A percentile compares a stretch with the other conserved stretches of the same genome.
Conservation (phyloP, 1,140 invertebrate species). For the Macrosteles quadrilineatus region DNA sequence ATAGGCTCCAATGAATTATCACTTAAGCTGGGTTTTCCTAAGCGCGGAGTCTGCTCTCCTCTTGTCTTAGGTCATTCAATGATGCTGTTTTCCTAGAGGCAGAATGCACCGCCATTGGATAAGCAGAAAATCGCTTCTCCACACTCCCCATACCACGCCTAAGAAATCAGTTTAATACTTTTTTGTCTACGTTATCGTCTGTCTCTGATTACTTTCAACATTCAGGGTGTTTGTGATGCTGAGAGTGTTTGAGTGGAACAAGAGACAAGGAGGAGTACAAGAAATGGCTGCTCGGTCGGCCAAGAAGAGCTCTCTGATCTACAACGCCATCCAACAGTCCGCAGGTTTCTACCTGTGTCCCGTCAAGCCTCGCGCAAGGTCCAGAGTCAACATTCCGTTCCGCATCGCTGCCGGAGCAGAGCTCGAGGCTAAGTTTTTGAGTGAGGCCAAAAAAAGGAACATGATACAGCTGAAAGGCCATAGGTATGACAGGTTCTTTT, state of each 20-base stretch:
- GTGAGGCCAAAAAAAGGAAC: constrained; percentile 70
- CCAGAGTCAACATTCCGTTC: constrained; percentile 93
- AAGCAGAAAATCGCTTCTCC: too few species aligned
- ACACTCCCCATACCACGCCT: too few species aligned
- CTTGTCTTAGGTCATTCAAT: too few species aligned
- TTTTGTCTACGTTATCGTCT: too few species aligned
- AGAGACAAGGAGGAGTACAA: constrained; percentile 78
- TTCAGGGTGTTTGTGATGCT: constrained; percentile 90
- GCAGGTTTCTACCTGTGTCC: constrained; percentile 87
- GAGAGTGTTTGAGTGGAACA: constrained; percentile 90
- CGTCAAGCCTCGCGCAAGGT: constrained; percentile 63
- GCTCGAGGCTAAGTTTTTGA: constrained; percentile 84
- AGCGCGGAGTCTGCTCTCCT: too few species aligned
- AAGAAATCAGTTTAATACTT: too few species aligned
- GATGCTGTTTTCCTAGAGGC: too few species aligned
- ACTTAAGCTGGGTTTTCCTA: too few species aligned
- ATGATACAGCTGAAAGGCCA: constrained; percentile 95
- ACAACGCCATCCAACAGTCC: constrained; percentile 82
- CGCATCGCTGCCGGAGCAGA: constrained; percentile 78
- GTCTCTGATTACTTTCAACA: neutral
- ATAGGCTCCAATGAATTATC: too few species aligned
- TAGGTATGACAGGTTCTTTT: too few species aligned
- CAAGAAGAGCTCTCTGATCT: constrained; percentile 78
- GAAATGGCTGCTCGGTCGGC: constrained; percentile 72
- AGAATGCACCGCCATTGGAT: too few species aligned